Percentiles rank a stretch among this genome's conserved stretches.
phyloP scores from a whole-genome alignment of 2,113 vertebrate genomes.

The Cyphomyrus discorhynchus region DNA sequence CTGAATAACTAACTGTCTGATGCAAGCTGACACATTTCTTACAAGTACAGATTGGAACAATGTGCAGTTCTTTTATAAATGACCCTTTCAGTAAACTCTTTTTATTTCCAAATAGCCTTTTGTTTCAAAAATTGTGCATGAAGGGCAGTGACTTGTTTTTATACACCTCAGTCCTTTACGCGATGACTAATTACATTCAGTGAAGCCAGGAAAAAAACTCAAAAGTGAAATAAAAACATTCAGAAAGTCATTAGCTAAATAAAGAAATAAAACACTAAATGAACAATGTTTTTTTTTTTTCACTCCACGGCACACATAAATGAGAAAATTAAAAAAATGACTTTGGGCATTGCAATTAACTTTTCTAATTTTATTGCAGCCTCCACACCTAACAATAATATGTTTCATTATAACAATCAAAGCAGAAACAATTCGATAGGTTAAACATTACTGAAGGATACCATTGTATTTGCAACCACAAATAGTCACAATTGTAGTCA shows the following conservation, averaged over 20 bases:
- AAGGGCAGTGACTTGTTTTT: conserved; percentile 55
- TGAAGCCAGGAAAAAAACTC: not conserved
- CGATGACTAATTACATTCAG: conserved; percentile 31
- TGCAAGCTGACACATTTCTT: conserved; percentile 46
- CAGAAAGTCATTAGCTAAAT: not conserved
- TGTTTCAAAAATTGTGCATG: conserved; percentile 43
- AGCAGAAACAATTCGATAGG: not conserved
- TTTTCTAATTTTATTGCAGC: not conserved
- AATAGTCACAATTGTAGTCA: not conserved
- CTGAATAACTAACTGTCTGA: conserved; percentile 48
- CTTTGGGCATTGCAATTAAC: not conserved
- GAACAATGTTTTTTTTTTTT: not conserved
- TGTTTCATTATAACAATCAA: not conserved
- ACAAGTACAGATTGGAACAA: conserved; percentile 41
- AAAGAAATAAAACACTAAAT: conserved; percentile 1
- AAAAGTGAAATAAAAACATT: not conserved
- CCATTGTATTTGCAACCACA: not conserved
- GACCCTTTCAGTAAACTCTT: conserved; percentile 31
- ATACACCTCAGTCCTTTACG: conserved; percentile 43
- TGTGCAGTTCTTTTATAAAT: not conserved
- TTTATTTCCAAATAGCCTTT: conserved; percentile 35
- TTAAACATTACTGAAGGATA: not conserved
- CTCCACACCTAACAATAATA: not conserved
- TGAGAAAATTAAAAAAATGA: not conserved
- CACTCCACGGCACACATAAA: not conserved